These are phyloP conservation scores for Stigmatopora argus DNA, from an alignment of 2,113 vertebrate genomes.

Conservation along the genomic window DNA sequence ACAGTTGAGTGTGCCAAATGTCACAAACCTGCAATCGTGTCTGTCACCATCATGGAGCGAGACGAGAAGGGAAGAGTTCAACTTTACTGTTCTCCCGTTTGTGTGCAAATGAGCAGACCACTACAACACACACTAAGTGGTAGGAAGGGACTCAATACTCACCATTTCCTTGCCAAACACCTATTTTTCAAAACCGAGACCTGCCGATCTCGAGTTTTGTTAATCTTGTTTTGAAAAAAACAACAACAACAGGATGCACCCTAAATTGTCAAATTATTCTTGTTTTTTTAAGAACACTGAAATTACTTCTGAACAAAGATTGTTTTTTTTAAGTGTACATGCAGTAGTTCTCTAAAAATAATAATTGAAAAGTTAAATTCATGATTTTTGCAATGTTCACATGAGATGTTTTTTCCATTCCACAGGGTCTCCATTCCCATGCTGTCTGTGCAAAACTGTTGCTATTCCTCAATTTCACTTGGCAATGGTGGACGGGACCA, in stretches of 20 bases:
- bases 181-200: no score
- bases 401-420: background rate
- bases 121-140: constrained; percentile 44
- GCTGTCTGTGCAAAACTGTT: constrained; percentile 84
- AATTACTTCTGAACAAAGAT: no score
- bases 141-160: constrained; percentile 4
- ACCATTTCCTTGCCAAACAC: no score
- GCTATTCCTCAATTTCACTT: constrained; percentile 93
- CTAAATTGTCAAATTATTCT: no score
- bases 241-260: no score
- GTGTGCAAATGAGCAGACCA: constrained; percentile 55
- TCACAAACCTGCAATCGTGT: constrained; percentile 39
- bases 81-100: constrained; percentile 54
- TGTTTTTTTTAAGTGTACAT: no score
- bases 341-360: no score
- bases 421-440: constrained; percentile 85
- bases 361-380: no score
- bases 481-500: constrained; percentile 94
- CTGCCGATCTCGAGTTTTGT: no score
- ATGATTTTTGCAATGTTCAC: background rate
- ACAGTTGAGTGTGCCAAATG: constrained; percentile 47
- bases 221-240: no score
- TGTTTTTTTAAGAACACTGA: no score
- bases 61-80: constrained; percentile 61
- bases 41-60: constrained; percentile 52